Evolutionary conservation across 1,140 invertebrate genomes (phyloP), one percentile per base, ranked within the genome.

Genomic region (Drosophila parabipectinata): DNA sequence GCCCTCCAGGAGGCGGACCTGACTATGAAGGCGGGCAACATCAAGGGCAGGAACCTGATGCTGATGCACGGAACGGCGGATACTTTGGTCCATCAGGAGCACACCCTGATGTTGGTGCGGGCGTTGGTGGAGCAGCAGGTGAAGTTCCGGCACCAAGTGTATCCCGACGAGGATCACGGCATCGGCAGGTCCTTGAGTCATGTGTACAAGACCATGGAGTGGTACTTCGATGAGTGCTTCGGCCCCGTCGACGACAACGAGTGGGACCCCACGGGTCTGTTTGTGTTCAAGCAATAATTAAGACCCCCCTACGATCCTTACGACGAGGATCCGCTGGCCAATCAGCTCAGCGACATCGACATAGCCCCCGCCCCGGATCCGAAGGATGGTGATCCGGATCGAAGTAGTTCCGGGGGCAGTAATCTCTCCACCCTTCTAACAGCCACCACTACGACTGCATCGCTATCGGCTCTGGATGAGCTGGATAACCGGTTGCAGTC

Each of bases 151-250:
- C 95, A 97, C 80, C 95, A 97, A 94, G 94, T 97, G 1, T 98
- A 98, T 91, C 95, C 97, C 1, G 97, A 97, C 91, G 96, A 97
- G 92, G 95, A 95, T 37, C 96, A 98, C 91, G 91, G 92, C 30
- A 94, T 98, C 67, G 92, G 92, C 54, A 94, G 94, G 32, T 95
- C 96, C 0, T 91, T 93, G 28, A 92, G 94, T 44, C 97, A 98
- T 90, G 93, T 98, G 12, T 96, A 97, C 92, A 94, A 94, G 79
- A 95, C 96, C 1, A 95, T 98, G 93, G 96, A 97, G 91, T 94
- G 95, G 77, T 98, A 97, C 92, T 95, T 98, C 85, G 95, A 96
- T 78, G 95, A 96, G 54, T 96, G 96, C 88, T 97, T 97, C 83
- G 95, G 95, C 3, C 94, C 95, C 21, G 93, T 95, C 37, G 94